Base-by-base conservation (phyloP, 1,140 invertebrate species). In the Pemphigus obesinymphae region DNA sequence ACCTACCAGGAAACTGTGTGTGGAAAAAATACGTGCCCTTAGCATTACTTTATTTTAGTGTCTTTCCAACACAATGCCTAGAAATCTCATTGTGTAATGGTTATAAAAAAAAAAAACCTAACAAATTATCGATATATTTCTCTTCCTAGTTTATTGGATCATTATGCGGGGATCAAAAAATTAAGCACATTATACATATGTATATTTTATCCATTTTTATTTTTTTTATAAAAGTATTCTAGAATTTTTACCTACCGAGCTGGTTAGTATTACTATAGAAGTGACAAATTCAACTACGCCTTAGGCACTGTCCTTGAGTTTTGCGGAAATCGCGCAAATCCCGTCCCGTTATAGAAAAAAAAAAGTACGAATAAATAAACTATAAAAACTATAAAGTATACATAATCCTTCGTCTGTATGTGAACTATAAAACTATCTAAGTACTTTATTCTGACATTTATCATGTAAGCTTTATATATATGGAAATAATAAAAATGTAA, bases 331-430 rank as follows among this genome's bases (percentile, higher is more conserved):
- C 10, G 34, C 61, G 29, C 31, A 70, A 1, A 58, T 26, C 23
- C 75, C n/a, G 75, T 78, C 75, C 75, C 50, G 75, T 78, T 78
- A 78, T 61, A 45, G 68, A 45, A 55, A 78, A 78, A 75, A 75
- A 78, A n/a, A n/a, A 75, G 53, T 78, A 55, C 17, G 20, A 37
- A 78, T 58, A 78, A 43, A 55, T 40, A 61, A 78, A 66, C 5
- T 11, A 31, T 55, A 76, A 78, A 58, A 43, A 70, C 68, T 43
- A 70, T 45, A 13, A 7, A 63, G 4, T 66, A 37, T 45, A 45
- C 37, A 45, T 17, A 70, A 70, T 45, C 20, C 63, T 70, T 70
- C 13, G 7, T 45, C 29, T 40, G 37, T 45, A n/a, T n/a, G 23
- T 15, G 5, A 29, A 45, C n/a, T 29, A 29, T 20, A 29, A 68